Conservation (phyloP, 2,797 vertebrate genomes). For the Crypturellus tataupa region DNA sequence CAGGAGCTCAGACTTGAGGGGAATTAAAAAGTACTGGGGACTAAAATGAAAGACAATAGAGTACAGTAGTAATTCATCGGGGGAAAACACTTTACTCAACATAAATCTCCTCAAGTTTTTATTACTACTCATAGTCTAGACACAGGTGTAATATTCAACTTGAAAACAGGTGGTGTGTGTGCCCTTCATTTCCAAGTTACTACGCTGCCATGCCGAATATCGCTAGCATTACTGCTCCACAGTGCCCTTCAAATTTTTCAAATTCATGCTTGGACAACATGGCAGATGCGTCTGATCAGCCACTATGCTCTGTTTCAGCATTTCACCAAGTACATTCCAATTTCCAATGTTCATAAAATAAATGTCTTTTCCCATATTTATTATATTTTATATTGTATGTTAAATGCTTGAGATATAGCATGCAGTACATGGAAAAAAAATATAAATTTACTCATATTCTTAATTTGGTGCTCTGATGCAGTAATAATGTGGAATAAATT, state of each 20-base stretch:
- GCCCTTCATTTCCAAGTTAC: not conserved
- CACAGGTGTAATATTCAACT: not conserved
- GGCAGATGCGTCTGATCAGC: conserved; percentile 5
- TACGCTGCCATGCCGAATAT: not conserved
- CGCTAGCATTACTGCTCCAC: not conserved
- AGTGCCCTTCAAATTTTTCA: not conserved
- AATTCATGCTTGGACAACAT: not conserved
- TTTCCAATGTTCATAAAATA: conserved; percentile 18
- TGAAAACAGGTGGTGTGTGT: not conserved
- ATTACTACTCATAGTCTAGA: not conserved
- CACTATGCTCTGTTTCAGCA: not conserved
- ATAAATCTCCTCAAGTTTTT: not conserved
- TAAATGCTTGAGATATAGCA: too few species aligned
- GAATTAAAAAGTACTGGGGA: not conserved
- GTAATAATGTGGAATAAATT: not conserved
- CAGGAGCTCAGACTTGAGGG: not conserved
- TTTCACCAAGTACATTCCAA: not conserved
- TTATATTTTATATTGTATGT: too few species aligned
- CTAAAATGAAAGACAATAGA: not conserved
- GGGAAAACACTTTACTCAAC: not conserved
- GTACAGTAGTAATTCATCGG: not conserved
- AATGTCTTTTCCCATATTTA: not conserved
- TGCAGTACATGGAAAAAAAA: not conserved
- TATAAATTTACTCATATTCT: not conserved
- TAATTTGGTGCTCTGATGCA: not conserved